Evolutionary conservation across 2,888 invertebrate species (phyloP).

Genomic region (Autographa gamma): DNA sequence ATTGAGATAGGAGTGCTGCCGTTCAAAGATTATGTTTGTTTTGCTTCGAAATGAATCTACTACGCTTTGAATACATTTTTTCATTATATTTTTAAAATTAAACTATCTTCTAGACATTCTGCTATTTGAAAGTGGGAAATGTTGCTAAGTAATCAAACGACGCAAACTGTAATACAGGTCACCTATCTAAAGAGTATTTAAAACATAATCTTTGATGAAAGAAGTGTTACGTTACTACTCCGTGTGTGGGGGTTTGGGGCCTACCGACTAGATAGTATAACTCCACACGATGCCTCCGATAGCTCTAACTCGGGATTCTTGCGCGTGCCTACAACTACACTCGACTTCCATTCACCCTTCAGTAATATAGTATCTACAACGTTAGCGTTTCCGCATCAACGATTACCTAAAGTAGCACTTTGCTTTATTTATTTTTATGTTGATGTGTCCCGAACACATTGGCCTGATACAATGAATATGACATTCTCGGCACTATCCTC

Average conservation of each 20-base stretch:
- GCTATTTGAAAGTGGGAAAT: slow-evolving; percentile 13
- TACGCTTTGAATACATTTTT: slow-evolving; percentile 36
- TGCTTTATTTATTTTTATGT: slow-evolving; percentile 68
- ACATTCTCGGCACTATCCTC: slow-evolving; percentile 58
- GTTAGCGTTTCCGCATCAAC: slow-evolving; percentile 44
- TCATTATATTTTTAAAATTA: slow-evolving; percentile 26
- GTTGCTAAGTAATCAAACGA: background rate
- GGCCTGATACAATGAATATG: slow-evolving; percentile 52
- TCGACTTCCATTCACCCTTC: slow-evolving; percentile 49
- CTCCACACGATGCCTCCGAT: slow-evolving; percentile 53
- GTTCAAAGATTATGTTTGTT: slow-evolving; percentile 67
- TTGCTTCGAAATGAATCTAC: slow-evolving; percentile 41
- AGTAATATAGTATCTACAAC: slow-evolving; percentile 43
- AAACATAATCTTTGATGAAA: slow-evolving; percentile 74
- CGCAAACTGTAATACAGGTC: background rate
- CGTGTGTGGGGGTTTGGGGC: slow-evolving; percentile 66
- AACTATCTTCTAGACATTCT: slow-evolving; percentile 25
- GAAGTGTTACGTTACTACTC: slow-evolving; percentile 68
- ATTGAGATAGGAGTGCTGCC: slow-evolving; percentile 52
- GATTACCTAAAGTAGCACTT: slow-evolving; percentile 64
- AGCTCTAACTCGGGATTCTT: slow-evolving; percentile 62
- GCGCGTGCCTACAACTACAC: slow-evolving; percentile 52
- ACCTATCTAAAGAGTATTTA: slow-evolving; percentile 41
- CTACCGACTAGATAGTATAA: slow-evolving; percentile 34
- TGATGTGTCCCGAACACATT: slow-evolving; percentile 56